Conservation (phyloP, 2,797 vertebrate genomes). For the Micromesistius poutassou region DNA sequence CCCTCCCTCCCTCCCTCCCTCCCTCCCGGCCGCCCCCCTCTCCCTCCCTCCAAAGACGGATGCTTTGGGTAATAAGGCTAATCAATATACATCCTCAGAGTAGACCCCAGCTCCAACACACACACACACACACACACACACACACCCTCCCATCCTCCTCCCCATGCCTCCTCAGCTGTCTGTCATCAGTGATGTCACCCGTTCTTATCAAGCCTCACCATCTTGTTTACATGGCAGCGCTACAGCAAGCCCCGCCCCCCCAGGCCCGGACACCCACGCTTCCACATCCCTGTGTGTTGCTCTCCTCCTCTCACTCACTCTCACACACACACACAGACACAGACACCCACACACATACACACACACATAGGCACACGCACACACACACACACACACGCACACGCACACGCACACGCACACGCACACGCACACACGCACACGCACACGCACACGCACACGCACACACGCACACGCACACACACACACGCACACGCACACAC, state of each 20-base stretch:
- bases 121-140: too few relatives aligned
- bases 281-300: background rate
- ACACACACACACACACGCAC: slow-evolving; percentile 19
- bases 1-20: slow-evolving; percentile 48
- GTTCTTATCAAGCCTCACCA: slow-evolving; percentile 69
- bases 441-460: slow-evolving; percentile 18
- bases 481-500: slow-evolving; percentile 14
- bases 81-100: slow-evolving; percentile 77
- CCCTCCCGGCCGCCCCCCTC: slow-evolving; percentile 50
- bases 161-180: slow-evolving; percentile 66
- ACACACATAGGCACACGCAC: slow-evolving; percentile 13
- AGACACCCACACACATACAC: background rate
- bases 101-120: slow-evolving; percentile 14
- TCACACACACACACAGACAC: slow-evolving; percentile 7
- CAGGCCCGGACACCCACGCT: background rate
- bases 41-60: slow-evolving; percentile 63
- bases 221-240: slow-evolving; percentile 67
- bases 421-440: slow-evolving; percentile 23
- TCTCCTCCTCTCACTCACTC: background rate
- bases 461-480: slow-evolving; percentile 13
- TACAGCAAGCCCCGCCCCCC: background rate
- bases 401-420: slow-evolving; percentile 6
- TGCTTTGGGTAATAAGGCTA: slow-evolving; percentile 80
- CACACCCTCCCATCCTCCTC: slow-evolving; percentile 31
- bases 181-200: slow-evolving; percentile 69